A percentile compares a stretch with the other conserved stretches of the same genome.
phyloP scores from a whole-genome alignment of 2,113 vertebrate species.

The Polypterus senegalus region DNA sequence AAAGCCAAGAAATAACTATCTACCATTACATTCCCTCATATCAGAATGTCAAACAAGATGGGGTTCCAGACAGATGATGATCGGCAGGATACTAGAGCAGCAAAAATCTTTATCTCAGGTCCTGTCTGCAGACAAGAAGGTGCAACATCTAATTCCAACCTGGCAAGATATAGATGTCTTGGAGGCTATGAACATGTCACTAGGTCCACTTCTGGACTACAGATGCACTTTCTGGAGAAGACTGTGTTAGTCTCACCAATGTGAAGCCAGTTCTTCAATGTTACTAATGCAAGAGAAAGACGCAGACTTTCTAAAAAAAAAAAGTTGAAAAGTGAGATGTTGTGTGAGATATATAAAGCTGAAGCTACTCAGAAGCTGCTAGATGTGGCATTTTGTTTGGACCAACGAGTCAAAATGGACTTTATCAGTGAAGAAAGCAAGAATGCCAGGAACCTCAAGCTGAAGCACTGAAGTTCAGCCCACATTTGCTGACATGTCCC shows the following conservation, averaged over 20 bases:
- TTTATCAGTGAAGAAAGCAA: slow-evolving; percentile 18
- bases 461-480: not conserved
- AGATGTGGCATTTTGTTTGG: not conserved
- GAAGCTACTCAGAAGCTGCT: too few species aligned
- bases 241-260: slow-evolving; percentile 10
- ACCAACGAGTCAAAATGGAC: slow-evolving; percentile 15
- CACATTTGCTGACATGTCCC: slow-evolving; percentile 3
- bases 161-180: slow-evolving; percentile 16
- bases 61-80: slow-evolving; percentile 6
- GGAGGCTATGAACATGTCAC: slow-evolving; percentile 12
- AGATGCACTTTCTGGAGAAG: slow-evolving; percentile 16
- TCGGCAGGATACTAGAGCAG: slow-evolving; percentile 6
- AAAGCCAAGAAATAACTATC: slow-evolving; percentile 11
- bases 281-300: slow-evolving; percentile 9
- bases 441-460: slow-evolving; percentile 16
- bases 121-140: slow-evolving; percentile 10
- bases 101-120: slow-evolving; percentile 9
- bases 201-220: slow-evolving; percentile 16
- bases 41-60: slow-evolving; percentile 16
- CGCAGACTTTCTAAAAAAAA: slow-evolving; percentile 9
- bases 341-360: not conserved
- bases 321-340: not conserved
- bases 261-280: slow-evolving; percentile 12
- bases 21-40: slow-evolving; percentile 7
- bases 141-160: slow-evolving; percentile 5